These are phyloP conservation scores for Tortrix viridana DNA, from an alignment of 2,888 invertebrate species.

Conservation along the genomic window DNA sequence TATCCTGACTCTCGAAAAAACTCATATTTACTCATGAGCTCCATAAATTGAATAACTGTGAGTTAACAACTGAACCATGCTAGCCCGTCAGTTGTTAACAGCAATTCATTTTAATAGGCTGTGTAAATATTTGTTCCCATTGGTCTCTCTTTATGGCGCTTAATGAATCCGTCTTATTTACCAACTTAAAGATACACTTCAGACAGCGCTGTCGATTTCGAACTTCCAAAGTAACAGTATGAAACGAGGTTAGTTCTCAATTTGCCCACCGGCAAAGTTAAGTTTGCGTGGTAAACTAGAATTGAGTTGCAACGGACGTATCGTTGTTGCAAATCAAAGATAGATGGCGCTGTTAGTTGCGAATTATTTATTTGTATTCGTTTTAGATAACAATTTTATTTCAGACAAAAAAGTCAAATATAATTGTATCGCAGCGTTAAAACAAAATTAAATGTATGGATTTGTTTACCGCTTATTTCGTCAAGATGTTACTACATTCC, in stretches of 20 bases:
- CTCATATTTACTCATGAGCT: too few relatives aligned
- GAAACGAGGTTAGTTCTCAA: neutral
- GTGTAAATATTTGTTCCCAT: conserved; percentile 54
- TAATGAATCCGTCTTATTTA: conserved; percentile 43
- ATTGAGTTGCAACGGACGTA: conserved; percentile 6
- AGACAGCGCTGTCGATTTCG: neutral
- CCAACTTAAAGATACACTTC: conserved; percentile 1
- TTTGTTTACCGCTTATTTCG: too few relatives aligned
- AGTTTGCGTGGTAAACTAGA: neutral
- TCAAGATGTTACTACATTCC: too few relatives aligned
- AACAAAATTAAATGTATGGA: too few relatives aligned
- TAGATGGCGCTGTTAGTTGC: neutral
- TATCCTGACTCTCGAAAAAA: too few relatives aligned
- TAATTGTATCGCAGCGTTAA: too few relatives aligned
- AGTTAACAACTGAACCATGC: neutral
- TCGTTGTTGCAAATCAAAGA: neutral
- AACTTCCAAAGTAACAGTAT: neutral
- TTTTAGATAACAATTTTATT: neutral
- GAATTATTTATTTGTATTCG: neutral
- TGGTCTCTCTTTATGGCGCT: conserved; percentile 30
- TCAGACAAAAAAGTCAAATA: too few relatives aligned
- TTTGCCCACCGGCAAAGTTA: neutral
- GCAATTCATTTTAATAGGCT: conserved; percentile 61
- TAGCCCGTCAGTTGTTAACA: conserved; percentile 30
- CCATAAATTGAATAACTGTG: too few relatives aligned